Conservation (phyloP, 2,888 invertebrate species). For the Thymelicus acteon region DNA sequence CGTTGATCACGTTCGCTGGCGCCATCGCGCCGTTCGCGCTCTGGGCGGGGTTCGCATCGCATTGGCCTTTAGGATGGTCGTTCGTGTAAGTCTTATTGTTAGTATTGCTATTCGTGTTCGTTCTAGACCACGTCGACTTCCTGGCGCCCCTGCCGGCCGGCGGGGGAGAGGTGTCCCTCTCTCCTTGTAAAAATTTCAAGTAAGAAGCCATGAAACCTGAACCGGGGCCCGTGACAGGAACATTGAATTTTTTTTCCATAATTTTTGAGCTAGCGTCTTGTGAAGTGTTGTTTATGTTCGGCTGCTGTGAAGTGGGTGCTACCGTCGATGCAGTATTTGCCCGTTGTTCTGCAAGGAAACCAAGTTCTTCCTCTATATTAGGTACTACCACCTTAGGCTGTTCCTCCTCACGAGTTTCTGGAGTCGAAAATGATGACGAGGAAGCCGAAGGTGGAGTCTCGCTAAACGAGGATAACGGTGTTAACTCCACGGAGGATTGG, state of each 20-base stretch:
- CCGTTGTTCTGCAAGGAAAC: slow-evolving; percentile 89
- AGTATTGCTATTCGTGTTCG: slow-evolving; percentile 69
- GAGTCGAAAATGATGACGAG: slow-evolving; percentile 83
- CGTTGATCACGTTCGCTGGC: slow-evolving; percentile 62
- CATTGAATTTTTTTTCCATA: slow-evolving; percentile 86
- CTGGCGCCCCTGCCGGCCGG: slow-evolving; percentile 88
- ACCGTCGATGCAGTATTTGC: slow-evolving; percentile 79
- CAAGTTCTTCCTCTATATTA: slow-evolving; percentile 94
- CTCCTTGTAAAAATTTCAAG: slow-evolving; percentile 93
- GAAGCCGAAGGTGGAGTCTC: slow-evolving; percentile 85
- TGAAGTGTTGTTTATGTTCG: slow-evolving; percentile 76
- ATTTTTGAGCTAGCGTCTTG: slow-evolving; percentile 80
- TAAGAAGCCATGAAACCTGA: slow-evolving; percentile 95
- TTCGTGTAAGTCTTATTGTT: slow-evolving; percentile 73
- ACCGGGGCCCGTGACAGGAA: slow-evolving; percentile 85
- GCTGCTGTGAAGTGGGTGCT: slow-evolving; percentile 82
- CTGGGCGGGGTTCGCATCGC: slow-evolving; percentile 67
- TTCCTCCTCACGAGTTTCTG: slow-evolving; percentile 87
- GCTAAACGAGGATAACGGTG: slow-evolving; percentile 84
- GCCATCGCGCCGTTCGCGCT: slow-evolving; percentile 78
- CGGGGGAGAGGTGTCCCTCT: slow-evolving; percentile 92
- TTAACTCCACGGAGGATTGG: slow-evolving; percentile 87
- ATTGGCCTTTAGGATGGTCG: slow-evolving; percentile 70
- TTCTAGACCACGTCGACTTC: slow-evolving; percentile 87
- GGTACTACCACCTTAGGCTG: slow-evolving; percentile 94